Percentiles rank a stretch among this genome's conserved stretches.
Conservation (phyloP, 2,113 vertebrate genomes). For the Noctilio leporinus region DNA sequence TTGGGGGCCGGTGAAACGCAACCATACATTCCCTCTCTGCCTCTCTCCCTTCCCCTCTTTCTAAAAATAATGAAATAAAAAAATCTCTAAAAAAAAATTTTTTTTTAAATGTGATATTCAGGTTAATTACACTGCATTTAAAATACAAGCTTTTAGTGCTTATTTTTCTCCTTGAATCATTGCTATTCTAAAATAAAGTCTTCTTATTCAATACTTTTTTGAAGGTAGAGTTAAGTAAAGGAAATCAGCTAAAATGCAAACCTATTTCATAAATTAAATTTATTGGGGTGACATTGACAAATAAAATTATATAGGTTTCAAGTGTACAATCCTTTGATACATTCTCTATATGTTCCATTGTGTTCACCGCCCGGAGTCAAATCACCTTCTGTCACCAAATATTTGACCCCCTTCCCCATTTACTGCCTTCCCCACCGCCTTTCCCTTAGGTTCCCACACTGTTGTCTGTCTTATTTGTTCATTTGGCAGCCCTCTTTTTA, state of each 20-base stretch:
- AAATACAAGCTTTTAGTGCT: not conserved
- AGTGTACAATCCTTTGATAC: not conserved
- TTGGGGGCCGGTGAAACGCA: no score
- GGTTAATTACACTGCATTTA: not conserved
- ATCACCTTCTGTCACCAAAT: not conserved
- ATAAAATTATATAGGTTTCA: not conserved
- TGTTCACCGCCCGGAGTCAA: not conserved
- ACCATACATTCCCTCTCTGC: no score
- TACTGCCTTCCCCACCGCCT: no score
- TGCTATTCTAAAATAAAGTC: not conserved
- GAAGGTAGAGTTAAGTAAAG: not conserved
- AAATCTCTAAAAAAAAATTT: no score
- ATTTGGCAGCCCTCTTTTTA: not conserved
- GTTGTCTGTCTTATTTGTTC: not conserved
- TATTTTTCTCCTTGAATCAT: not conserved
- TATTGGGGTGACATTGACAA: not conserved
- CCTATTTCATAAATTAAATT: not conserved
- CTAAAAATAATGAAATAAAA: no score
- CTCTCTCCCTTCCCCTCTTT: no score
- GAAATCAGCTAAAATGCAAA: not conserved
- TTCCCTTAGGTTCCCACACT: not conserved
- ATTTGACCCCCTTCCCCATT: not conserved
- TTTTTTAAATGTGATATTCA: conserved; percentile 36
- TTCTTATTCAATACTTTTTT: not conserved
- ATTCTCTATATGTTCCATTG: not conserved